Evolutionary conservation across 2,797 vertebrate genomes (phyloP), one percentile per base, ranked within the genome.

Genomic region (Bufotes viridis): DNA sequence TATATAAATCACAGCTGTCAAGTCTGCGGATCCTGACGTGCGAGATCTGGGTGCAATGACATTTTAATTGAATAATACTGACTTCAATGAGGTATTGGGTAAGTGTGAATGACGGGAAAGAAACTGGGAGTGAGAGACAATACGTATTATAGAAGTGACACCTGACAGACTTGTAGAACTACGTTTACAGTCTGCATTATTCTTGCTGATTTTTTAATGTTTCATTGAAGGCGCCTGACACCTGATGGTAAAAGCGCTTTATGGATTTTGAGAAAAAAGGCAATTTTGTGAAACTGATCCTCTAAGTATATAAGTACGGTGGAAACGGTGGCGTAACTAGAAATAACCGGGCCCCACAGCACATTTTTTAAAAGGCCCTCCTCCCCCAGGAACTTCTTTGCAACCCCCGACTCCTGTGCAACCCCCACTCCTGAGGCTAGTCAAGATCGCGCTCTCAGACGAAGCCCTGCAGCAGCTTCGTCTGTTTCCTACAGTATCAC

Each of bases 91-190:
- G 72, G 42, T 61, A 87, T 67, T 78, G 26, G 82, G 81, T 87
- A 87, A 87, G 81, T 87, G 87, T 67, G 81, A 78, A 78, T 87
- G 87, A 87, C 70, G 75, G 12, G 61, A 83, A 78, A 53, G 67
- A 67, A 29, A 8, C 29, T 57, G 81, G 70, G 61, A 58, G 87
- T 78, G 81, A 70, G 81, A 83, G 81, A 87, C 61, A 53, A 82
- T n/a, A 11, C 20, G 69, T 83, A 58, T 75, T 22, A 58, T 26
- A 34, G 57, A 78, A 78, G 87, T 83, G 87, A 83, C 74, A 78
- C 49, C 58, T 83, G 74, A 78, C 26, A 70, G 60, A 55, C 49
- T 78, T 76, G 69, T 76, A 67, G 12, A 83, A 78, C n/a, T 67
- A 65, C 78, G 78, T 63, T 67, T 87, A 78, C 70, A 55, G 79